A percentile compares a stretch with the other conserved stretches of the same genome.
Evolutionary conservation across 2,888 invertebrate genomes (phyloP).

Genomic region (Sarcophaga carnaria): DNA sequence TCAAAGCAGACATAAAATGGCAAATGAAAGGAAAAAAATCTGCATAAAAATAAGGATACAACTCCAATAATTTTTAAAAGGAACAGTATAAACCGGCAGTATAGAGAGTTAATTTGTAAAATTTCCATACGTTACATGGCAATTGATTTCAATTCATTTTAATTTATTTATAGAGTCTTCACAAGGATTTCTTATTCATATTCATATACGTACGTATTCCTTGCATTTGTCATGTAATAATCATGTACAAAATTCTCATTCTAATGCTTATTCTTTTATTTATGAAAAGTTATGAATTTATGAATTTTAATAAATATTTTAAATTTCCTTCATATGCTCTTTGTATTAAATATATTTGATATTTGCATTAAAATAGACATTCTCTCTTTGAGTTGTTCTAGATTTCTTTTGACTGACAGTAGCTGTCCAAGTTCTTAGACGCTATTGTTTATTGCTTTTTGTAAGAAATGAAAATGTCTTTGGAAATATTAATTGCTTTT

Average conservation of each 20-base stretch:
- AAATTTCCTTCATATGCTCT: neutral
- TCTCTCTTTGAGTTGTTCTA: neutral
- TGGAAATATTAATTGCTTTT: conserved; percentile 33
- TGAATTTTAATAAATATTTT: neutral
- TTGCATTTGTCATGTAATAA: neutral
- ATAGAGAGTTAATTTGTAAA: neutral
- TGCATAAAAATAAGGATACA: conserved; percentile 42
- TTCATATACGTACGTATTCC: neutral
- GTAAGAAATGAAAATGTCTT: neutral
- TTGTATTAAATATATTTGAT: neutral
- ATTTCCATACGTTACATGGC: neutral
- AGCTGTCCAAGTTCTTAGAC: conserved; percentile 24
- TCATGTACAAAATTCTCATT: neutral
- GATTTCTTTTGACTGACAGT: conserved; percentile 29
- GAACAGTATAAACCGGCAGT: neutral
- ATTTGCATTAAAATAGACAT: conserved; percentile 33
- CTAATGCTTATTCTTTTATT: neutral
- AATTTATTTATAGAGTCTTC: neutral
- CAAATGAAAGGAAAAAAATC: conserved; percentile 45
- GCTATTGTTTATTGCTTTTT: neutral
- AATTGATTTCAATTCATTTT: neutral
- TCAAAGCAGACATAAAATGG: conserved; percentile 17
- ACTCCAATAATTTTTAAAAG: neutral
- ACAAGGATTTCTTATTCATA: neutral
- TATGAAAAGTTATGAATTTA: neutral